Conservation (phyloP, 2,888 invertebrate genomes). For the Macaria notata region DNA sequence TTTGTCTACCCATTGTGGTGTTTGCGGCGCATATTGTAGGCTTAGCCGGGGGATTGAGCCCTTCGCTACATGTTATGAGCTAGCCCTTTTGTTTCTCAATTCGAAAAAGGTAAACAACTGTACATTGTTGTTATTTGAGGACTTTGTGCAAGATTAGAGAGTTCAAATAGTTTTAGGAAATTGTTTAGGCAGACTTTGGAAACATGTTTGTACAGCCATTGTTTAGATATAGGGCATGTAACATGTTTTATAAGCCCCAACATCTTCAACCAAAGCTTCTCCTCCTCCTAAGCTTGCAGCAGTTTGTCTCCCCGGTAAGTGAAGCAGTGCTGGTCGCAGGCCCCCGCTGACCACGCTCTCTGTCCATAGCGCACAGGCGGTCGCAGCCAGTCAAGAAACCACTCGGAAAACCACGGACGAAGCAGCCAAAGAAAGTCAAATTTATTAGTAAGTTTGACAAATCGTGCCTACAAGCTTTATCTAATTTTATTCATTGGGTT, state of each 20-base stretch:
- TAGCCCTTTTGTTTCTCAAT: constrained; percentile 14
- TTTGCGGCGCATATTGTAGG: constrained; percentile 30
- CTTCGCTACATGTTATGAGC: constrained; percentile 10
- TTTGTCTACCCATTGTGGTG: constrained; percentile 42
- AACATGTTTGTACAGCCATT: too few relatives aligned
- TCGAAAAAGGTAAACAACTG: constrained; percentile 3
- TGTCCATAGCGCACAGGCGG: constrained; percentile 69
- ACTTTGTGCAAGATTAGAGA: too few relatives aligned
- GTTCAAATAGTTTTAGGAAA: too few relatives aligned
- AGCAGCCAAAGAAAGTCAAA: constrained; percentile 95
- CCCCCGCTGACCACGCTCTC: constrained; percentile 43
- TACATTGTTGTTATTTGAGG: too few relatives aligned
- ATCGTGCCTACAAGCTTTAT: too few relatives aligned
- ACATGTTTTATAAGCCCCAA: too few relatives aligned
- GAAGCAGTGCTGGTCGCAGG: constrained; percentile 36
- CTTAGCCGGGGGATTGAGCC: constrained; percentile 9
- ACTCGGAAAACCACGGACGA: constrained; percentile 89
- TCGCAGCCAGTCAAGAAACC: constrained; percentile 90
- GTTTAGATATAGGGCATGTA: too few relatives aligned
- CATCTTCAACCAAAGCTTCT: too few relatives aligned
- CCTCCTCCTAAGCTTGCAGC: too few relatives aligned
- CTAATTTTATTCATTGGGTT: too few relatives aligned
- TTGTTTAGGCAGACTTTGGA: too few relatives aligned
- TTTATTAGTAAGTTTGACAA: constrained; percentile 90
- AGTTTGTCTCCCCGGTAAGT: constrained; percentile 41